Evolutionary conservation across 1,140 invertebrate genomes (phyloP).

Genomic region (Drosophila mayri): DNA sequence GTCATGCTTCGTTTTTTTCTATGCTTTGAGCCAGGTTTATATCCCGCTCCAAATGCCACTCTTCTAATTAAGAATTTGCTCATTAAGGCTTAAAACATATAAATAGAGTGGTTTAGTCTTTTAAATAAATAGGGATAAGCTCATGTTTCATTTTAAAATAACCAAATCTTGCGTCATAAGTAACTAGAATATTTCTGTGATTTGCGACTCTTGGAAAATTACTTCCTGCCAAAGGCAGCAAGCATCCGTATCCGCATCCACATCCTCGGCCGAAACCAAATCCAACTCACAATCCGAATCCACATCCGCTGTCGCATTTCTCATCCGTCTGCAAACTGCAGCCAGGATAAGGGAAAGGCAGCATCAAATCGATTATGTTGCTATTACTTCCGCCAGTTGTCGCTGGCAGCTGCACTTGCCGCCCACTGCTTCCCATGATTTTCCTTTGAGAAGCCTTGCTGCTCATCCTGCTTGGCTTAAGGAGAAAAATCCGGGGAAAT

Average conservation of each 20-base stretch:
- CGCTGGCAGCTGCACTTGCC: conserved; percentile 64
- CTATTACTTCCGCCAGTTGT: conserved; percentile 80
- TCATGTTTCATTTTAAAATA: conserved; percentile 17
- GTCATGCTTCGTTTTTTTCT: not conserved
- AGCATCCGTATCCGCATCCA: conserved; percentile 46
- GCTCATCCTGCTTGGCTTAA: not conserved
- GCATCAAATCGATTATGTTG: conserved; percentile 80
- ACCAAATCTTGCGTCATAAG: conserved; percentile 20
- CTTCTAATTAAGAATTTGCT: not conserved
- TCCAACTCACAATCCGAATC: conserved; percentile 1
- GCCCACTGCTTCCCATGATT: conserved; percentile 6
- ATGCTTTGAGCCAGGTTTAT: not conserved
- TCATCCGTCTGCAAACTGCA: conserved; percentile 72
- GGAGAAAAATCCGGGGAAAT: conserved; percentile 3
- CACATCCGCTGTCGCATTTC: conserved; percentile 33
- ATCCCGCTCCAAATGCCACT: not conserved
- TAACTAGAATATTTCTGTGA: conserved; percentile 41
- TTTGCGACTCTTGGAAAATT: conserved; percentile 65
- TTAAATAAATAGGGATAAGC: conserved; percentile 2
- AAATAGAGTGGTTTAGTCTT: not conserved
- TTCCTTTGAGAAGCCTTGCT: conserved; percentile 23
- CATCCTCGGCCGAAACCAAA: conserved; percentile 26
- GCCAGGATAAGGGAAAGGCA: conserved; percentile 34
- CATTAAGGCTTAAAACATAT: not conserved
- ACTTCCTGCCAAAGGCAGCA: conserved; percentile 64